These are phyloP conservation scores for Misgurnus mizolepis DNA, from an alignment of 2,113 vertebrate species.

Conservation along the genomic window DNA sequence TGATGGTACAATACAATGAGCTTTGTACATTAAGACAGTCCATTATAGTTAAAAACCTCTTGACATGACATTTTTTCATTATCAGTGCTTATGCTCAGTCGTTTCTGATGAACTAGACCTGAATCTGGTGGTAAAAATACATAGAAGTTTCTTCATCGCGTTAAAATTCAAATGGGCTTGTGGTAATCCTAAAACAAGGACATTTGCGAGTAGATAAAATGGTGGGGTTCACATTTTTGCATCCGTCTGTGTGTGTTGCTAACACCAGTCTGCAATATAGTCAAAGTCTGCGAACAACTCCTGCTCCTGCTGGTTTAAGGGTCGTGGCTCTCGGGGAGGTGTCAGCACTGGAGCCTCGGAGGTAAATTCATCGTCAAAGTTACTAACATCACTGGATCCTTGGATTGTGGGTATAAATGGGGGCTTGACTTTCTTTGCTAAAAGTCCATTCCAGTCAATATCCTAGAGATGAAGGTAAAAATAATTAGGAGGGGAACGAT, in stretches of 20 bases:
- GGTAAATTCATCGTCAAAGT: conserved; percentile 92
- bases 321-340: conserved; percentile 84
- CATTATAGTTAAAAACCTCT: background rate
- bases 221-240: conserved; percentile 44
- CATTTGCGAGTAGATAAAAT: background rate
- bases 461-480: conserved; percentile 67
- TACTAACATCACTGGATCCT: conserved; percentile 86
- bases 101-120: background rate
- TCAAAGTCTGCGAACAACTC: conserved; percentile 89
- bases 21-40: background rate
- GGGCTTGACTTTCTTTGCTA: conserved; percentile 88
- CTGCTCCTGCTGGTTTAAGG: conserved; percentile 84
- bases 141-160: conserved; percentile 2
- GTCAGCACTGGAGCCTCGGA: conserved; percentile 88
- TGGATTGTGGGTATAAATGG: conserved; percentile 85
- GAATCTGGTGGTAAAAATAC: background rate
- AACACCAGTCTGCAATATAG: conserved; percentile 93
- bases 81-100: background rate
- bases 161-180: background rate
- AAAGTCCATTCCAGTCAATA: conserved; percentile 89
- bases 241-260: conserved; percentile 38
- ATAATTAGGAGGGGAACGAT: background rate
- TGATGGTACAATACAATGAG: background rate
- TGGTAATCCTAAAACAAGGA: conserved; percentile 10
- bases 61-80: background rate